Conservation (phyloP, 2,113 vertebrate species). For the Gnathonemus echidnorhynchus region DNA sequence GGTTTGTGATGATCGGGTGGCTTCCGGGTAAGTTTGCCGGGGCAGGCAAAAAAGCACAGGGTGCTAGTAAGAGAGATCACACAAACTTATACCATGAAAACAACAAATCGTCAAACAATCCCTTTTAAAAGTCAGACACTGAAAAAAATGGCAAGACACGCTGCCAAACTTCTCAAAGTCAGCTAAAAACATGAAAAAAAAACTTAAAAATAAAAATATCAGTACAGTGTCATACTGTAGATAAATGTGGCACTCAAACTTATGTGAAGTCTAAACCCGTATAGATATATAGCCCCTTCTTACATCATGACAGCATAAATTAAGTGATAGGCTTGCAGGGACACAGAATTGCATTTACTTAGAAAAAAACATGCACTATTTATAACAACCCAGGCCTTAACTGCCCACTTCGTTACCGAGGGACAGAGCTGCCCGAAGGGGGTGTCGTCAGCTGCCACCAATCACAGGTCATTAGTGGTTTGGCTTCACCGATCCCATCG, state of each 20-base stretch:
- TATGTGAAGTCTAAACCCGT: slow-evolving; percentile 21
- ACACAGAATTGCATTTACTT: not conserved
- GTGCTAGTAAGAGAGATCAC: slow-evolving; percentile 3
- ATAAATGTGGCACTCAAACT: slow-evolving; percentile 7
- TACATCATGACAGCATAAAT: slow-evolving; percentile 5
- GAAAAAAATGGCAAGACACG: not conserved
- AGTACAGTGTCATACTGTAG: not conserved
- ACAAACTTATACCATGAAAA: not conserved
- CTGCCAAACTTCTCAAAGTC: not conserved
- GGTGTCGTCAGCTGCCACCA: not conserved
- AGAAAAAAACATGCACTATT: slow-evolving; percentile 19
- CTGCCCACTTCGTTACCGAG: slow-evolving; percentile 15
- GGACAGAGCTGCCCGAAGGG: slow-evolving; percentile 25
- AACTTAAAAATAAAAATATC: not conserved
- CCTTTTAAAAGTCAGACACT: not conserved
- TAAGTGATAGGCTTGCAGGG: not conserved
- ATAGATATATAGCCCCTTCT: slow-evolving; percentile 9
- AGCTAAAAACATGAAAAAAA: not conserved
- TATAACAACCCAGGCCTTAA: not conserved
- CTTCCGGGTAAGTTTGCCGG: not conserved
- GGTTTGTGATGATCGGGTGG: not conserved
- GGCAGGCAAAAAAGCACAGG: not conserved
- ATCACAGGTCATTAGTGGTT: slow-evolving; percentile 9
- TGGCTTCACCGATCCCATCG: slow-evolving; percentile 50
- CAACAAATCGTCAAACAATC: not conserved